Evolutionary conservation across 2,113 vertebrate species (phyloP).

Genomic region (Lycocorax pyrrhopterus): DNA sequence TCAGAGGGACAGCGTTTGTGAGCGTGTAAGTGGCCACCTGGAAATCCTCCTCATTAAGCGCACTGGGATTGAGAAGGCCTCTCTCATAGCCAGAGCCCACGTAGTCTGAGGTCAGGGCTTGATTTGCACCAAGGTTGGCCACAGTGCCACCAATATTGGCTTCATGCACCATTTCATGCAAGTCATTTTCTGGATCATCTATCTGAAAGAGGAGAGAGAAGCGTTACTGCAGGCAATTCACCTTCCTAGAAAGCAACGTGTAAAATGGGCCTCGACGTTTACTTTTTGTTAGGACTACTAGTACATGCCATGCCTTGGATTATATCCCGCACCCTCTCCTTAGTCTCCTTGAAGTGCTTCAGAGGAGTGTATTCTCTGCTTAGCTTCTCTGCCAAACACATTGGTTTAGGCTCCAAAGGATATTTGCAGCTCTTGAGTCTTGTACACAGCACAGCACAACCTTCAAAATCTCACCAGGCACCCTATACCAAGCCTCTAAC

Average conservation of each 20-base stretch:
- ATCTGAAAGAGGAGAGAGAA: slow-evolving; percentile 67
- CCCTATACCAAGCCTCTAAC: background rate
- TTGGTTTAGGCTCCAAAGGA: background rate
- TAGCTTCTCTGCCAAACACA: background rate
- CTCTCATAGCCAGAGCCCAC: slow-evolving; percentile 60
- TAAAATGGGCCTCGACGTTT: background rate
- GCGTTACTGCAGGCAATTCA: background rate
- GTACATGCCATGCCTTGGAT: background rate
- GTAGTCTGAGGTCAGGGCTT: slow-evolving; percentile 74
- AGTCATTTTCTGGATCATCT: slow-evolving; percentile 67
- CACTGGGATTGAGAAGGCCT: slow-evolving; percentile 69
- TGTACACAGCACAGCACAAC: background rate
- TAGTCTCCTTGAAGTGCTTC: background rate
- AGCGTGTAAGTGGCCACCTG: slow-evolving; percentile 58
- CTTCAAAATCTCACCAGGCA: background rate
- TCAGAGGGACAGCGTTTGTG: slow-evolving; percentile 67
- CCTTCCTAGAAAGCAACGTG: background rate
- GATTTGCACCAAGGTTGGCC: slow-evolving; percentile 66
- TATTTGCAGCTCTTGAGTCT: background rate
- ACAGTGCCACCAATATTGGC: background rate
- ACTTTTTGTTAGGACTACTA: background rate
- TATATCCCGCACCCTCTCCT: background rate
- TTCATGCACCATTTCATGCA: slow-evolving; percentile 59
- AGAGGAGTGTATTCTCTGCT: background rate
- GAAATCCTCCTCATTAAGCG: slow-evolving; percentile 50